Evolutionary conservation across 2,888 invertebrate species (phyloP).

Genomic region (Euzophera pinguis): DNA sequence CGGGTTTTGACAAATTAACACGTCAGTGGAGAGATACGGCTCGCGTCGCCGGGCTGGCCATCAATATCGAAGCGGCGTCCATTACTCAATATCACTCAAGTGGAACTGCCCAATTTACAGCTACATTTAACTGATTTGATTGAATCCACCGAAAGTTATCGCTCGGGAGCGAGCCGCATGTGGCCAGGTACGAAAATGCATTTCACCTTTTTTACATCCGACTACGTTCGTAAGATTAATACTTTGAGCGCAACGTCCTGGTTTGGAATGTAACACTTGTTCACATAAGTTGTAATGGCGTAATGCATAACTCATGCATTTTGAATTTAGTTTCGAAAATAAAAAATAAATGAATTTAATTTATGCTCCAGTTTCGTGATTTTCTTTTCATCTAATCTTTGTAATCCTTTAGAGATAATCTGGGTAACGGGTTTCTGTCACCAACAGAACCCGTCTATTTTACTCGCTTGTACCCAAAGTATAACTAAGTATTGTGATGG

Average conservation of each 20-base stretch:
- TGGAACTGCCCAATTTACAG: slow-evolving; percentile 76
- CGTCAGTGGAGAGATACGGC: slow-evolving; percentile 57
- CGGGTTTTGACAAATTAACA: slow-evolving; percentile 70
- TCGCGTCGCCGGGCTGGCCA: slow-evolving; percentile 51
- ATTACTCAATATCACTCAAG: slow-evolving; percentile 75
- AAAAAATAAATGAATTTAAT: not conserved
- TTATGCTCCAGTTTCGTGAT: not conserved
- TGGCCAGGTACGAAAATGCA: slow-evolving; percentile 26
- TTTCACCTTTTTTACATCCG: slow-evolving; percentile 13
- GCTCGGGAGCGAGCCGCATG: slow-evolving; percentile 32
- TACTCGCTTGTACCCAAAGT: not conserved
- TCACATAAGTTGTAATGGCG: not conserved
- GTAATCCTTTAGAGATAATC: slow-evolving; percentile 7
- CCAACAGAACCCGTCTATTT: slow-evolving; percentile 1
- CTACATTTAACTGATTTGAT: slow-evolving; percentile 77
- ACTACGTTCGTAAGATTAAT: slow-evolving; percentile 7
- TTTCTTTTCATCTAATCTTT: slow-evolving; percentile 2
- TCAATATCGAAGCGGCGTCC: slow-evolving; percentile 65
- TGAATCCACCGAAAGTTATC: slow-evolving; percentile 66
- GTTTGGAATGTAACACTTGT: slow-evolving; percentile 1
- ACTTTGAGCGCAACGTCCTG: not conserved
- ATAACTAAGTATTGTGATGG: not conserved
- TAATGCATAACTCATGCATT: not conserved
- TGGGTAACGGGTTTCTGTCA: not conserved
- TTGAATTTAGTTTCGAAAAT: not conserved